phyloP scores from a whole-genome alignment of 2,113 vertebrate species.

The Todiramphus saurophagus region DNA sequence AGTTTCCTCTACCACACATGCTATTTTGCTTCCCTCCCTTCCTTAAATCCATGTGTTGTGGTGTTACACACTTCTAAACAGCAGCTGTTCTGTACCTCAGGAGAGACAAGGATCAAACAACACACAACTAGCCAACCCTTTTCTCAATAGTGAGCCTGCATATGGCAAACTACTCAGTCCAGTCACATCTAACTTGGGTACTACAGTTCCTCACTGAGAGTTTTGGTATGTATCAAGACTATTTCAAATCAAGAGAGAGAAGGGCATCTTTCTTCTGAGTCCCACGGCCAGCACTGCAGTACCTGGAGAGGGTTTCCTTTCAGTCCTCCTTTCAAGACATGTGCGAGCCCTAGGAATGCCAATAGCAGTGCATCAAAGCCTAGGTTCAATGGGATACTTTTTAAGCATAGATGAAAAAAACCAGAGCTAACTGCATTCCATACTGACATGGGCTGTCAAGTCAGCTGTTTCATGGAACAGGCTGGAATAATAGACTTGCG shows the following conservation, averaged over 20 bases:
- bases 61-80: not conserved
- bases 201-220: not conserved
- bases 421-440: conserved; percentile 30
- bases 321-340: not conserved
- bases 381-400: not conserved
- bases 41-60: not conserved
- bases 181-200: not conserved
- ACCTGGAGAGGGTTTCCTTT: not conserved
- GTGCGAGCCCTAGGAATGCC: not conserved
- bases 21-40: conserved; percentile 36
- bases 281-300: no score
- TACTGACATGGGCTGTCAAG: conserved; percentile 16
- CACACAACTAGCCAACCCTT: not conserved
- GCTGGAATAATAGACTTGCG: not conserved
- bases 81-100: conserved; percentile 3
- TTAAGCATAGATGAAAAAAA: conserved; percentile 9
- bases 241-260: not conserved
- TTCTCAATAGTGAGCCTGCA: not conserved
- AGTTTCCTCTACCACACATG: conserved; percentile 29
- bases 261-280: not conserved
- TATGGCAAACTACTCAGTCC: not conserved
- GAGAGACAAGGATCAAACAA: not conserved
- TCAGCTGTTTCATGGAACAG: conserved; percentile 16
- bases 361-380: not conserved
- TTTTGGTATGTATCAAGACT: not conserved